Evolutionary conservation across 1,140 invertebrate genomes (phyloP).

Genomic region (Marisa cornuarietis): DNA sequence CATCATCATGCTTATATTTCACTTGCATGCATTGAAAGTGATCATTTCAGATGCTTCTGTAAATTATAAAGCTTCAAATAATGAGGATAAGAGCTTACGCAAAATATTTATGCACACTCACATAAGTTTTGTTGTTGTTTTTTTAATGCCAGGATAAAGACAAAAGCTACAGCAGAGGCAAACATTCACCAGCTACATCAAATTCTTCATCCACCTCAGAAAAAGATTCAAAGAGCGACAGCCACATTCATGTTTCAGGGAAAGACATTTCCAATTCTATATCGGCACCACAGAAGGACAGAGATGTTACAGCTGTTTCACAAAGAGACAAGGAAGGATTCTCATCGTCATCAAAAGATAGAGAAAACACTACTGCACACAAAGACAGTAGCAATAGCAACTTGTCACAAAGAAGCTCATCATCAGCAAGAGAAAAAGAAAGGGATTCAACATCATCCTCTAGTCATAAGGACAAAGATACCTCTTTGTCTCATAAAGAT

Average conservation of each 20-base stretch:
- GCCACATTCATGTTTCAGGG: not conserved
- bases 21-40: not conserved
- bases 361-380: not conserved
- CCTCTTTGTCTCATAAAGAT: not conserved
- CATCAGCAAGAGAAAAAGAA: not conserved
- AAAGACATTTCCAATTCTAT: conserved; percentile 14
- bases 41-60: not conserved
- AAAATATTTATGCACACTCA: not conserved
- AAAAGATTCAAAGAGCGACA: conserved; percentile 11
- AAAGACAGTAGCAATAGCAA: not conserved
- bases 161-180: conserved; percentile 13
- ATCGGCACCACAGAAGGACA: not conserved
- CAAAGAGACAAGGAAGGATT: conserved; percentile 1
- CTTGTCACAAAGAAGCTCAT: no score
- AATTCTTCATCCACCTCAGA: conserved; percentile 11
- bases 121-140: not conserved
- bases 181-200: conserved; percentile 11
- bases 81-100: not conserved
- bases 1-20: not conserved
- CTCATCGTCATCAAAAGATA: not conserved
- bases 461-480: not conserved
- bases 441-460: not conserved
- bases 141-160: conserved; percentile 10
- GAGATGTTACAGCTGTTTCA: not conserved
- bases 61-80: not conserved